Base-by-base conservation (phyloP, 1,140 invertebrate genomes). In the Apis cerana region DNA sequence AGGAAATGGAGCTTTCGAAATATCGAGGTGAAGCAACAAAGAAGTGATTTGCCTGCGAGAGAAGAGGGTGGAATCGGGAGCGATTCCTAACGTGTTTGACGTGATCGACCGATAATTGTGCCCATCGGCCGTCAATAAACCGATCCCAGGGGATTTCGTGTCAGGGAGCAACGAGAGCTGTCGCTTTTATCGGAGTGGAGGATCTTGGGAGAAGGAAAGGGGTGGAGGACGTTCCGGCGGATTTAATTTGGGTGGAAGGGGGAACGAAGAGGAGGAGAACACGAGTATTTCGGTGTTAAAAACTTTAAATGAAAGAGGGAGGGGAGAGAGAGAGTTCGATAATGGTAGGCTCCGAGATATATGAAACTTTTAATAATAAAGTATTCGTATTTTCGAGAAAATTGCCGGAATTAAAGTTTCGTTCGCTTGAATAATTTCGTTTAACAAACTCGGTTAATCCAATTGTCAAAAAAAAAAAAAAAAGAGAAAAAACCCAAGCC, bases 111-210 rank as follows among this genome's bases (percentile, higher is more conserved):
- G 83, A 88, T 90, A 91, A 91, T 91, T 91, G 88, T 83, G 85
- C 83, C 85, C 84, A 65, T 81, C 88, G 88, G 89, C 87, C 77
- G 88, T 90, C 89, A 88, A 88, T 90, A 90, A 83, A 91, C 78
- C 85, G 85, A 88, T 84, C 85, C 58, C 64, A 62, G 79, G 76
- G 64, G 80, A 89, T 71, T 90, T 80, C 83, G 82, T 74, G 83
- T 74, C 77, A 72, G 77, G 62, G 23, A 79, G 80, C 75, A 80
- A 76, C 56, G 64, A 82, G 64, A 61, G 43, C 82, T 86, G 85
- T 89, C 77, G 85, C 71, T 23, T 90, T 91, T 89, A 90, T 90
- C 90, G 81, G 15, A 17, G 4, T 13, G 2, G 15, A 56, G 54
- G 54, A 56, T 56, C 54, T 56, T 15, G 11, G 48, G 62, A 43